phyloP scores from a whole-genome alignment of 2,797 vertebrate species.

The Acomys russatus region DNA sequence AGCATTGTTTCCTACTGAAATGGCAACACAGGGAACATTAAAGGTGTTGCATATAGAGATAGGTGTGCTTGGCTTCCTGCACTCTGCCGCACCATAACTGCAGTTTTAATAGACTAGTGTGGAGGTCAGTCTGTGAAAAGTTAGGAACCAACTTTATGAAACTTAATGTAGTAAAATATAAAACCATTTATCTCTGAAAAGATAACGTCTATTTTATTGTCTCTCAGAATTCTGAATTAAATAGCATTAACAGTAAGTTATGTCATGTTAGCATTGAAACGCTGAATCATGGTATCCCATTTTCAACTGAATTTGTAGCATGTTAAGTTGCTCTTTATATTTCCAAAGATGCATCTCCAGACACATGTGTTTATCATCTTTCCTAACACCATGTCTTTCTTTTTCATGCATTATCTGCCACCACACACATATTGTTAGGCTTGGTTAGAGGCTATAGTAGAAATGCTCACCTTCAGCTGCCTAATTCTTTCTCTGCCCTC shows the following conservation, averaged over 20 bases:
- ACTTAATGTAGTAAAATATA: not conserved
- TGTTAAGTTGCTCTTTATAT: not conserved
- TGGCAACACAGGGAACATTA: not conserved
- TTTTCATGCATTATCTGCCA: not conserved
- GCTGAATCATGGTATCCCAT: not conserved
- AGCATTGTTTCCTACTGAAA: not conserved
- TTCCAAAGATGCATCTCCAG: not conserved
- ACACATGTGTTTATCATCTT: not conserved
- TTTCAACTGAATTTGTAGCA: not conserved
- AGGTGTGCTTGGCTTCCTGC: not conserved
- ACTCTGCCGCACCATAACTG: rapidly evolving
- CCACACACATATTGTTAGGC: too few relatives aligned
- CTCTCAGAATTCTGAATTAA: not conserved
- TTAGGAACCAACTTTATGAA: not conserved
- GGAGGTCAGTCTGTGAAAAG: not conserved
- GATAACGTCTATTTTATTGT: not conserved
- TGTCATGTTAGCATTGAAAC: not conserved
- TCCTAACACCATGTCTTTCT: not conserved
- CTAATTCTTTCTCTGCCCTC: not conserved
- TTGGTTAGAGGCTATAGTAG: not conserved
- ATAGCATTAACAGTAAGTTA: not conserved
- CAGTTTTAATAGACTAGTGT: not conserved
- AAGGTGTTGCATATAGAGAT: not conserved
- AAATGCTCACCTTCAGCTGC: not conserved
- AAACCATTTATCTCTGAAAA: not conserved